A percentile compares a stretch with the other conserved stretches of the same genome.
Evolutionary conservation across 2,797 vertebrate species (phyloP).

Genomic region (Tokudaia muenninki): DNA sequence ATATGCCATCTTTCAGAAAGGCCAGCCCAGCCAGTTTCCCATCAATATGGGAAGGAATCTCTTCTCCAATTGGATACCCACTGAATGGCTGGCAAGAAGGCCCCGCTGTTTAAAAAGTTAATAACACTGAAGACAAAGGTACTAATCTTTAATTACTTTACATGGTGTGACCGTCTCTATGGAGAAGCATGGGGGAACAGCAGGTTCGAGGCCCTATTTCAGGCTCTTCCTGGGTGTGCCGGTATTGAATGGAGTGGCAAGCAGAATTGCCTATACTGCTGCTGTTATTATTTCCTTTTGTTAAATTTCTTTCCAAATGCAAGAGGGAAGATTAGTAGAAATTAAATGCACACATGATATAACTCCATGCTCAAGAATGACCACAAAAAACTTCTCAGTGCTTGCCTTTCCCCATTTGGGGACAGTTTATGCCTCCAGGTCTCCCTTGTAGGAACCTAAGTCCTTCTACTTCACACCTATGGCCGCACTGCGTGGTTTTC

Average conservation of each 20-base stretch:
- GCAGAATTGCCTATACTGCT: slow-evolving; percentile 12
- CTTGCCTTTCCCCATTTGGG: not conserved
- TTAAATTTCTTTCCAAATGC: slow-evolving; percentile 44
- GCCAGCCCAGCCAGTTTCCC: not conserved
- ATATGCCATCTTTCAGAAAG: slow-evolving; percentile 35
- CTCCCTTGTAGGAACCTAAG: not conserved
- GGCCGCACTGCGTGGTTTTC: not conserved
- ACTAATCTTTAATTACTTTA: slow-evolving; percentile 29
- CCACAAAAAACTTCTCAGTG: not conserved
- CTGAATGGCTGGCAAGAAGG: slow-evolving; percentile 13
- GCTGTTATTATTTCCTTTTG: slow-evolving; percentile 59
- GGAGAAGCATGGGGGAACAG: not conserved
- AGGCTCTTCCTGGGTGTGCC: not conserved
- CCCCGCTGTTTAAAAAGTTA: slow-evolving; percentile 61
- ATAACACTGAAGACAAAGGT: slow-evolving; percentile 37
- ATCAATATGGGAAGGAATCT: not conserved
- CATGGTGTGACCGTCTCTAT: not conserved
- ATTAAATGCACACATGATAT: slow-evolving; percentile 41
- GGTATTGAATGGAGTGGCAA: not conserved
- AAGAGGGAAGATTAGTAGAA: slow-evolving; percentile 39
- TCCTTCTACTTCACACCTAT: not conserved
- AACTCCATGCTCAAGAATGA: not conserved
- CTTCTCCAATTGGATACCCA: slow-evolving; percentile 14
- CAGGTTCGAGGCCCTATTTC: not conserved
- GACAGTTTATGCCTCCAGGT: not conserved